Evolutionary conservation across 2,113 vertebrate species (phyloP).

Genomic region (Pterocles burchelli): DNA sequence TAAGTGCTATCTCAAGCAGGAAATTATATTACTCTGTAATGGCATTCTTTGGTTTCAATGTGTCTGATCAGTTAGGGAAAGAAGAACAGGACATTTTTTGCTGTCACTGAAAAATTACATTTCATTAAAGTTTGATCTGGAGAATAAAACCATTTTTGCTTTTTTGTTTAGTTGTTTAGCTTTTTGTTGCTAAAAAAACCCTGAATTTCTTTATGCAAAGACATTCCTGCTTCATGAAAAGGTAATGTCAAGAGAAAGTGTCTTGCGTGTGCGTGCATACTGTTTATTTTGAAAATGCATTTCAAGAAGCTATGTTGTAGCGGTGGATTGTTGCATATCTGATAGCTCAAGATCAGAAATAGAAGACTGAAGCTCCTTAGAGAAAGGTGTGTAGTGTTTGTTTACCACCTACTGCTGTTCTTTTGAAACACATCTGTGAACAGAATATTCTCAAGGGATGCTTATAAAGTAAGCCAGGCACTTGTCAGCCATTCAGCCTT

Average conservation of each 20-base stretch:
- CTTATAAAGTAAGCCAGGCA: conserved; percentile 5
- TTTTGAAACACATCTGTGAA: conserved; percentile 38
- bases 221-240: neutral
- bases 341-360: neutral
- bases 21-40: conserved; percentile 32
- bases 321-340: neutral
- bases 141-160: neutral
- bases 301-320: neutral
- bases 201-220: neutral
- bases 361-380: neutral
- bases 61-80: neutral
- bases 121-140: neutral
- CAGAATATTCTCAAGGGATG: neutral
- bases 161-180: neutral
- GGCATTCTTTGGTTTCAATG: neutral
- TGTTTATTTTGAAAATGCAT: neutral
- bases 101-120: neutral
- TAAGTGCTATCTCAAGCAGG: neutral
- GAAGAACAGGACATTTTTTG: neutral
- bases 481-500: conserved; percentile 7
- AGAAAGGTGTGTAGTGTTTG: conserved; percentile 15
- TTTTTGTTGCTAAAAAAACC: neutral
- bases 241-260: neutral
- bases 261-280: neutral
- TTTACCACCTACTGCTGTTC: conserved; percentile 33